Evolutionary conservation across 1,140 invertebrate genomes (phyloP).

Genomic region (Centruroides sculpturatus): DNA sequence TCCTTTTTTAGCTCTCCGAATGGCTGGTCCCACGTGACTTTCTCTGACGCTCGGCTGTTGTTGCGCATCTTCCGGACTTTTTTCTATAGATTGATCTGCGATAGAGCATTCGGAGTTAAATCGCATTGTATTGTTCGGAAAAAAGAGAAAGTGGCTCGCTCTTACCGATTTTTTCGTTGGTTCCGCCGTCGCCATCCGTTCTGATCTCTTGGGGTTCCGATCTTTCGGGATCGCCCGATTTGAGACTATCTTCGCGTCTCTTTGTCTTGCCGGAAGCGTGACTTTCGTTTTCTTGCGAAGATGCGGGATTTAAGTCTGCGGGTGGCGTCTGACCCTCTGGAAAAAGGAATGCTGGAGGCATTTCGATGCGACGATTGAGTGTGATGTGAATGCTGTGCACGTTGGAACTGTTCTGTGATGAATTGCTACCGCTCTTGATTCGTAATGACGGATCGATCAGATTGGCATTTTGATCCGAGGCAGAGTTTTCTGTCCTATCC

Average conservation of each 20-base stretch:
- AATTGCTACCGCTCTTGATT: neutral
- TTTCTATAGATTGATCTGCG: too few relatives aligned
- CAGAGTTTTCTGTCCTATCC: slow-evolving; percentile 22
- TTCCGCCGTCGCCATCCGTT: too few relatives aligned
- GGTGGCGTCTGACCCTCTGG: slow-evolving; percentile 52
- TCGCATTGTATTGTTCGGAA: too few relatives aligned
- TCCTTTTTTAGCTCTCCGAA: slow-evolving; percentile 45
- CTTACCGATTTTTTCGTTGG: too few relatives aligned
- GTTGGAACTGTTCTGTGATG: neutral
- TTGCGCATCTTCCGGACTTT: too few relatives aligned
- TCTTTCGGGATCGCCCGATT: too few relatives aligned
- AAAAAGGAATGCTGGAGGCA: slow-evolving; percentile 64
- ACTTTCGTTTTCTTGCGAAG: neutral
- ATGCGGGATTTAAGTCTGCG: slow-evolving; percentile 29
- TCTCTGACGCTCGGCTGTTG: too few relatives aligned
- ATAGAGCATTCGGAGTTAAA: too few relatives aligned
- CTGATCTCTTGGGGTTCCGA: too few relatives aligned
- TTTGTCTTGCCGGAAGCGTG: too few relatives aligned
- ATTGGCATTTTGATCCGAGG: neutral
- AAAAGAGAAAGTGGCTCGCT: too few relatives aligned
- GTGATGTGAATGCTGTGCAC: slow-evolving; percentile 38
- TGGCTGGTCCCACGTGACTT: neutral
- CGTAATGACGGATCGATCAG: neutral
- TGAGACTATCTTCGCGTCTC: too few relatives aligned
- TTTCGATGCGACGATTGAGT: slow-evolving; percentile 57